Evolutionary conservation across 2,797 vertebrate species (phyloP).

Genomic region (Gorsachius magnificus): DNA sequence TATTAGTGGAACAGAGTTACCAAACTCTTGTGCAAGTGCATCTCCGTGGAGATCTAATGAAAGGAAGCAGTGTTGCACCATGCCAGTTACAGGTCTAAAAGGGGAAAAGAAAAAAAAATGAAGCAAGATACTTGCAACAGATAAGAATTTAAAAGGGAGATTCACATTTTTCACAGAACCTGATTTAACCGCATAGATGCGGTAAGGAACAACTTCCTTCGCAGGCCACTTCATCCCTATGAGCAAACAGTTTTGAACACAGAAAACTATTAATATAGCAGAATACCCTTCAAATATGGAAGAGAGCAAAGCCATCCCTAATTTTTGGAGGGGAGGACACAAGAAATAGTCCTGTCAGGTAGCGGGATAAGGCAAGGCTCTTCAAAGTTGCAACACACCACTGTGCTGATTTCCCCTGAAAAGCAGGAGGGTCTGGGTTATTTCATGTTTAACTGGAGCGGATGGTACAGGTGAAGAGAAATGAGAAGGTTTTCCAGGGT

Average conservation of each 20-base stretch:
- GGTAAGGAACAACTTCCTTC: not conserved
- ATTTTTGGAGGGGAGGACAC: not conserved
- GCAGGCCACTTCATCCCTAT: not conserved
- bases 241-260: not conserved
- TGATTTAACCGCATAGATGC: not conserved
- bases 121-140: not conserved
- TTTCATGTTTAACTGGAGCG: not conserved
- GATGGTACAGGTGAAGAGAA: not conserved
- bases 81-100: not conserved
- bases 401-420: not conserved
- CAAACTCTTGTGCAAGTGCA: conserved; percentile 7
- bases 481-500: not conserved
- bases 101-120: not conserved
- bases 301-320: not conserved
- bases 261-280: rapidly evolving
- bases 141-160: not conserved
- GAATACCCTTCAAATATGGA: not conserved
- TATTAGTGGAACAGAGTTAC: not conserved
- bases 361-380: not conserved
- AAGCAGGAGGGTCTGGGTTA: too few species aligned
- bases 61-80: not conserved
- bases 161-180: not conserved
- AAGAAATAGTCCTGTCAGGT: not conserved
- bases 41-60: not conserved
- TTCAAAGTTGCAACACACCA: rapidly evolving